Conservation (phyloP, 2,113 vertebrate genomes). For the Ammodytes dubius region DNA sequence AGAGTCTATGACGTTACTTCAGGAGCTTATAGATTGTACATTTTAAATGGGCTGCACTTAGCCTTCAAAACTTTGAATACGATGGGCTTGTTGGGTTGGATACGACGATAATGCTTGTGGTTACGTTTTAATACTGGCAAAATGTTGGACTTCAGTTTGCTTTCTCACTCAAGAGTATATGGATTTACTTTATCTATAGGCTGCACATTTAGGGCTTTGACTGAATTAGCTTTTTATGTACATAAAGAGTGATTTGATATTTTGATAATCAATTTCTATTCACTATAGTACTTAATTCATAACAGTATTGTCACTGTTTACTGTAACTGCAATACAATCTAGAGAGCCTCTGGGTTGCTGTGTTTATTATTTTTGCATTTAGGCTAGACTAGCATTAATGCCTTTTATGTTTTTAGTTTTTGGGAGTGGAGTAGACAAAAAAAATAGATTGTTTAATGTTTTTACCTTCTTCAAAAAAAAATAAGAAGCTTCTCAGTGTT, state of each 20-base stretch:
- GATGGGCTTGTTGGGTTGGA: conserved; percentile 42
- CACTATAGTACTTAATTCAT: conserved; percentile 87
- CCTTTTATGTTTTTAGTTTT: conserved; percentile 79
- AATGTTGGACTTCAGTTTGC: conserved; percentile 54
- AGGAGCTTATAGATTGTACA: conserved; percentile 81
- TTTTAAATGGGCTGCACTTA: conserved; percentile 93
- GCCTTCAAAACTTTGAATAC: conserved; percentile 85
- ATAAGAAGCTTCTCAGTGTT: conserved; percentile 94
- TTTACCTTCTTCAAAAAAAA: conserved; percentile 78
- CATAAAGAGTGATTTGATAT: conserved; percentile 90
- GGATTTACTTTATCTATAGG: conserved; percentile 84
- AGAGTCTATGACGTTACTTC: conserved; percentile 92
- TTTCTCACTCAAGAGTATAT: conserved; percentile 63
- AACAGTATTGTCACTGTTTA: conserved; percentile 94
- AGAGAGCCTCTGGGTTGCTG: conserved; percentile 88
- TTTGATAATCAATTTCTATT: conserved; percentile 93
- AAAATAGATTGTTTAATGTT: conserved; percentile 84
- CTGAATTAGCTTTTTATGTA: conserved; percentile 90
- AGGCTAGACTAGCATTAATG: conserved; percentile 59
- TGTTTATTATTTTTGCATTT: conserved; percentile 76
- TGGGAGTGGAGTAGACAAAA: conserved; percentile 88
- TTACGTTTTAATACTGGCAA: conserved; percentile 44
- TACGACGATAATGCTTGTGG: conserved; percentile 32
- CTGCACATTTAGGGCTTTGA: conserved; percentile 89
- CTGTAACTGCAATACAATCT: conserved; percentile 95